phyloP scores from a whole-genome alignment of 1,140 invertebrate species.

The Aphis gossypii region DNA sequence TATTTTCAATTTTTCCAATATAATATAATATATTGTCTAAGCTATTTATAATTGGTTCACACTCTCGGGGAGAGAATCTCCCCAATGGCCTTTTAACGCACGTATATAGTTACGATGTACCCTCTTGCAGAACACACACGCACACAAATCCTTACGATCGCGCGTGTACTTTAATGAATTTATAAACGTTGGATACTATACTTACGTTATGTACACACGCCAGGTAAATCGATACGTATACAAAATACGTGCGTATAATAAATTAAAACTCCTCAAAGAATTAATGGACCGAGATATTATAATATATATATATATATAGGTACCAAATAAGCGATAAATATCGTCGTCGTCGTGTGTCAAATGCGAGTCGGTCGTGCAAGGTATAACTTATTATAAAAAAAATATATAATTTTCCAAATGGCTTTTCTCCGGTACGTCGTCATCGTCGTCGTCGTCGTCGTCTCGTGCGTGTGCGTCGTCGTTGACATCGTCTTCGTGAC shows the following conservation, averaged over 20 bases:
- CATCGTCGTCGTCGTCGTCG: not conserved
- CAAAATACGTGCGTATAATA: not conserved
- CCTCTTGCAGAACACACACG: not conserved
- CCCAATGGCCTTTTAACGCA: not conserved
- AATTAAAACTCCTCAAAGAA: not conserved
- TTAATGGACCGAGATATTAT: slow-evolving; percentile 12
- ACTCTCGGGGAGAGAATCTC: not conserved
- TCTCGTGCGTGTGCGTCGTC: not conserved
- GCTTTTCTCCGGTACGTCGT: not conserved
- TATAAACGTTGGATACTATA: not conserved
- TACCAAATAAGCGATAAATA: not conserved
- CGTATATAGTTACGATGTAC: not conserved
- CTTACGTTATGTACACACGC: not conserved
- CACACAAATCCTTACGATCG: not conserved
- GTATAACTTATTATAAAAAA: not conserved
- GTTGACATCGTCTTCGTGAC: not conserved
- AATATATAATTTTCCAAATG: slow-evolving; percentile 37
- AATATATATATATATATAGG: not conserved
- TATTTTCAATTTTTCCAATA: not conserved
- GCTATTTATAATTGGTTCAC: slow-evolving; percentile 16
- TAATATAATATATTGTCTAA: not conserved
- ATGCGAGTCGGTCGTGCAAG: not conserved
- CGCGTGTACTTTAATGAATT: not conserved
- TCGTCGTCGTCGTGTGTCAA: not conserved
- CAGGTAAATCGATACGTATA: not conserved